These are phyloP conservation scores for Sinocyclocheilus anophthalmus DNA, from an alignment of 2,113 vertebrate species.

Conservation along the genomic window DNA sequence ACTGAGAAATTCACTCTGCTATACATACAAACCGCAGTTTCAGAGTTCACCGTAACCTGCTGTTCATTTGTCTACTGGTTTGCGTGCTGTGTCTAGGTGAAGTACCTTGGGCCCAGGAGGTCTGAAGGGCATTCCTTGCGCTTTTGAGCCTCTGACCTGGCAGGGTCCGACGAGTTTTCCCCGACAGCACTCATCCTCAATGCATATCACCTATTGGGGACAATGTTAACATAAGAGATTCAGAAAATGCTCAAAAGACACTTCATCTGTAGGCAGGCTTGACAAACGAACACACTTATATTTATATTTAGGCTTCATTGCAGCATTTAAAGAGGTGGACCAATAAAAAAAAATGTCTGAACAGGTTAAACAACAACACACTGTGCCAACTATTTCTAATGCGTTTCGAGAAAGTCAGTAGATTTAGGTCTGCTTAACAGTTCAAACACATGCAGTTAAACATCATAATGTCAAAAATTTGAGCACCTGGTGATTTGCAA, in stretches of 20 bases:
- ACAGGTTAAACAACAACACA: not conserved
- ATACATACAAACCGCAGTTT: not conserved
- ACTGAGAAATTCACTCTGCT: not conserved
- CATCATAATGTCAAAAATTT: not conserved
- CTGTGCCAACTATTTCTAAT: not conserved
- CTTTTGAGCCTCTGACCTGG: constrained; percentile 94
- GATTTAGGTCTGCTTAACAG: constrained; percentile 8
- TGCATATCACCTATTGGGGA: constrained; percentile 94
- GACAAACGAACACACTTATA: not conserved
- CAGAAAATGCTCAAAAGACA: constrained; percentile 24
- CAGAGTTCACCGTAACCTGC: not conserved
- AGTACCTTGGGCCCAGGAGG: constrained; percentile 93
- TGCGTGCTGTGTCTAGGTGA: not conserved
- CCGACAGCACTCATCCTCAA: constrained; percentile 98
- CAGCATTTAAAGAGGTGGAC: not conserved
- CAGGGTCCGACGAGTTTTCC: constrained; percentile 96
- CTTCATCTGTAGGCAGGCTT: not conserved
- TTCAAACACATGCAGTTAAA: not conserved
- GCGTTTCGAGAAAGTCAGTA: not conserved
- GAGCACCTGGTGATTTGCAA: constrained; percentile 13
- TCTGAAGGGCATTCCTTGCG: constrained; percentile 93
- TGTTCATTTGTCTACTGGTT: not conserved
- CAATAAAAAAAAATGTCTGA: not conserved
- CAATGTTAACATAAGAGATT: constrained; percentile 55
- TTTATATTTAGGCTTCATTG: not conserved